phyloP scores from a whole-genome alignment of 2,797 vertebrate species.

The Sebastes kiyomatsui region DNA sequence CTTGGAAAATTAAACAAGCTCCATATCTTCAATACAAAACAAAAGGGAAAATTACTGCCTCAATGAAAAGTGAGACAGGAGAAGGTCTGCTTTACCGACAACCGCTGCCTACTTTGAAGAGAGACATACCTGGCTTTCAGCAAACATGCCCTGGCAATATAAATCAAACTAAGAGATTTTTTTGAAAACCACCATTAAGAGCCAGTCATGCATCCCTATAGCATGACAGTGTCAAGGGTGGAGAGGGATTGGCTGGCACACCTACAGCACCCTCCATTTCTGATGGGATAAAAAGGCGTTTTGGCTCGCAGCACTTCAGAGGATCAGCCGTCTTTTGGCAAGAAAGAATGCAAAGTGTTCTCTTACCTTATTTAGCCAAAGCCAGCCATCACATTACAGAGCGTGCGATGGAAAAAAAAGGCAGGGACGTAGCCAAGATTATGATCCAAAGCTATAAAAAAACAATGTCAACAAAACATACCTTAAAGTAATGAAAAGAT shows the following conservation, averaged over 20 bases:
- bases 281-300: conserved; percentile 62
- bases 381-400: conserved; percentile 52
- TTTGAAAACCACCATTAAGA: conserved; percentile 76
- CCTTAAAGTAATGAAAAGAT: conserved; percentile 43
- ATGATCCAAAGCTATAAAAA: conserved; percentile 48
- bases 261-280: conserved; percentile 50
- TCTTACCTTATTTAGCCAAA: conserved; percentile 76
- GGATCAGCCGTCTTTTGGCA: conserved; percentile 61
- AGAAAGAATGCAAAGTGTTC: conserved; percentile 69
- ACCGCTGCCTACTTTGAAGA: conserved; percentile 56
- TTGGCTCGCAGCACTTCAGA: conserved; percentile 61
- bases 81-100: conserved; percentile 29
- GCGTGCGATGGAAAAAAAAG: conserved; percentile 2
- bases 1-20: conserved; percentile 44
- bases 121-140: conserved; percentile 70
- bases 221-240: conserved; percentile 71
- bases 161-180: conserved; percentile 71
- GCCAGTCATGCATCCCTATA: conserved; percentile 72
- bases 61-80: conserved; percentile 49
- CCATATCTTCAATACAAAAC: conserved; percentile 39
- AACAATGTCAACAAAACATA: conserved; percentile 64
- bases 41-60: conserved; percentile 31
- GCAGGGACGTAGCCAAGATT: conserved; percentile 49
- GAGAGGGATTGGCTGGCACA: conserved; percentile 61
- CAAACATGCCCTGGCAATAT: conserved; percentile 69